Conservation (phyloP, 2,113 vertebrate species). For the Anarhynchus alexandrinus region DNA sequence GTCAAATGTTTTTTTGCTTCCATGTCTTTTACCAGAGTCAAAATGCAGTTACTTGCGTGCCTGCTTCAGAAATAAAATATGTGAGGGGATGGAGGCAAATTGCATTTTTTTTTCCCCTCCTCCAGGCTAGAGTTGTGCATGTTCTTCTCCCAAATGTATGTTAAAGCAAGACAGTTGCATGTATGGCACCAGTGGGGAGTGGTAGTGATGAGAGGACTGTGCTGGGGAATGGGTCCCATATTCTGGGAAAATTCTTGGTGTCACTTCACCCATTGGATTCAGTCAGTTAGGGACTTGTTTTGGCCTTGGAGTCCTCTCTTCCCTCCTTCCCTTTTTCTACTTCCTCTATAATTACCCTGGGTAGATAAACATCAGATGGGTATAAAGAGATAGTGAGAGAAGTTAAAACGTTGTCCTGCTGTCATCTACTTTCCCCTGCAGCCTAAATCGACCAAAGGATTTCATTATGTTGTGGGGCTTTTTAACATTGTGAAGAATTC, state of each 20-base stretch:
- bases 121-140: background rate
- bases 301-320: background rate
- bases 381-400: background rate
- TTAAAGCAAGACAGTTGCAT: background rate
- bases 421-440: background rate
- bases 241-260: background rate
- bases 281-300: background rate
- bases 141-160: background rate
- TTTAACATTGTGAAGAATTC: background rate
- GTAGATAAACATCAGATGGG: background rate
- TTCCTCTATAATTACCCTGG: background rate
- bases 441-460: background rate
- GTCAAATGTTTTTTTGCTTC: background rate
- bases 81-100: background rate
- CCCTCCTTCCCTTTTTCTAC: background rate
- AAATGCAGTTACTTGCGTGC: background rate
- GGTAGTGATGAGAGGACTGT: background rate
- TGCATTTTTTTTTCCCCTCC: fast-evolving
- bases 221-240: background rate
- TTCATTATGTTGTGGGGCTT: background rate
- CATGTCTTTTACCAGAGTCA: background rate
- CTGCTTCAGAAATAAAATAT: background rate
- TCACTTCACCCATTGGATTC: background rate
- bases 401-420: background rate
- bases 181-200: background rate